A percentile compares a stretch with the other conserved stretches of the same genome.
phyloP scores from a whole-genome alignment of 2,797 vertebrate genomes.

The Acanthopagrus latus region DNA sequence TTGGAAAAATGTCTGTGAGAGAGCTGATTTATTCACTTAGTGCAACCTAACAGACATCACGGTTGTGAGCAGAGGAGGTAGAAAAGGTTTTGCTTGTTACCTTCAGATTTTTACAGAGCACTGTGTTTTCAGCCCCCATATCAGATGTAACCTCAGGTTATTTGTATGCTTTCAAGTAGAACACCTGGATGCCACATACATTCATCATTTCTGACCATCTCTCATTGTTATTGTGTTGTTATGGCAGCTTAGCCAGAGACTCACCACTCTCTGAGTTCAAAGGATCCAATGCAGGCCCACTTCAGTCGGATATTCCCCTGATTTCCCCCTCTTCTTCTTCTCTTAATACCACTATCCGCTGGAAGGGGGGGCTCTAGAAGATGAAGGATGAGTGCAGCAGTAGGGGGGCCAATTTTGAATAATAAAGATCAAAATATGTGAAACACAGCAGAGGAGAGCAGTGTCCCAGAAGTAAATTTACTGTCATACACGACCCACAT shows the following conservation, averaged over 20 bases:
- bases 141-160: background rate
- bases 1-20: background rate
- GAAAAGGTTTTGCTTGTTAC: background rate
- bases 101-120: background rate
- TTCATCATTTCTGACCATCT: conserved; percentile 12
- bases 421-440: conserved; percentile 62
- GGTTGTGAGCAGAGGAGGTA: background rate
- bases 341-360: conserved; percentile 35
- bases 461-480: conserved; percentile 53
- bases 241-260: conserved; percentile 23
- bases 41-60: background rate
- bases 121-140: background rate
- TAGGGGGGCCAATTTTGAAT: conserved; percentile 53
- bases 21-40: background rate
- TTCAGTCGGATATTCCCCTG: conserved; percentile 34
- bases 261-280: conserved; percentile 43
- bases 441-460: conserved; percentile 51
- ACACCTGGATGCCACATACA: background rate
- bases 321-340: conserved; percentile 9
- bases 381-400: conserved; percentile 50
- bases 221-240: conserved; percentile 33
- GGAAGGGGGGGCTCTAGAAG: conserved; percentile 9
- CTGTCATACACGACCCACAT: conserved; percentile 13
- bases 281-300: conserved; percentile 35
- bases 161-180: conserved; percentile 20